Evolutionary conservation across 1,140 invertebrate genomes (phyloP), one percentile per base, ranked within the genome.

Genomic region (Tribolium madens): DNA sequence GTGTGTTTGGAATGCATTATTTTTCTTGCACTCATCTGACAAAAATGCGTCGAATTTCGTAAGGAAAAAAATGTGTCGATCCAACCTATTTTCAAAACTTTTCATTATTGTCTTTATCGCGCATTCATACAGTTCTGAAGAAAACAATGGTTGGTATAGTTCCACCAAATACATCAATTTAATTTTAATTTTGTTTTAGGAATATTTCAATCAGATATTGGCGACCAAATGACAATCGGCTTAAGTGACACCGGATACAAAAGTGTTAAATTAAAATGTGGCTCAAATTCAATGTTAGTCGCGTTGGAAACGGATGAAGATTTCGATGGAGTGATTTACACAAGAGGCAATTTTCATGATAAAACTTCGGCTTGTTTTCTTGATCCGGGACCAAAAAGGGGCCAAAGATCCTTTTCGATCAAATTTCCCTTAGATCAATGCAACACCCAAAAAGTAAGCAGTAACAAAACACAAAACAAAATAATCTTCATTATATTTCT

Each of bases 261-360:
- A 79, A 85, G 84, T 53, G 88, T 90, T 0, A 86, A 87, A 73
- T 80, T 90, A 5, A 85, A 87, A 76, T 90, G 89, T 46, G 88
- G 87, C n/a, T 86, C 87, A 6, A 86, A 90, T 74, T 87, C 86
- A 2, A 90, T 90, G 89, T 84, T 85, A 64, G 84, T 90, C 0
- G 84, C 88, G 52, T 78, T 91, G 12, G 85, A 85, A 78, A 89
- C 88, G 0, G 87, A 89, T 6, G 86, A 90, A 10, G 87, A 90
- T 36, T 91, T 91, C 79, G 86, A 86, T 2, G 90, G 90, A 1
- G 89, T 91, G 0, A 88, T 91, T 83, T 91, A 91, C 77, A 91
- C 90, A 0, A 85, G 89, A 64, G 90, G 90, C 12, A 90, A 87
- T 73, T 91, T 90, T 80, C 87, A 90, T 80, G 86, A 88, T n/a